Evolutionary conservation across 2,113 vertebrate species (phyloP), one percentile per base, ranked within the genome.

Genomic region (Lagopus leucura): DNA sequence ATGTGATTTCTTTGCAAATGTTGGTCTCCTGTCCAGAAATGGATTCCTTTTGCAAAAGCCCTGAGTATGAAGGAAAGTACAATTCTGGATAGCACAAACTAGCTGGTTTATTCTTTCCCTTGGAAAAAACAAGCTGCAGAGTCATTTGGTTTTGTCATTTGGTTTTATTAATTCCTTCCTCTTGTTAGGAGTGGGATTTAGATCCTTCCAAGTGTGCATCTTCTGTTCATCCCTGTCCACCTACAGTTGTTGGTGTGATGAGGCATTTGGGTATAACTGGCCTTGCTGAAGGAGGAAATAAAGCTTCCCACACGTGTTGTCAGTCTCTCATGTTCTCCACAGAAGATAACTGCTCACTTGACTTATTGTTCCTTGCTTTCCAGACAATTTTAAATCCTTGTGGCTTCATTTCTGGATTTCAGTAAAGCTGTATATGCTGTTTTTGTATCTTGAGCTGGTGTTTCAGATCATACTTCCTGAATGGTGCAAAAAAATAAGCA

Each of bases 241-340:
- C 74, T 82, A 52, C 78, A n/a, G 34, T 16, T 82, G 58, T 11
- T 83, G 72, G 20, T 66, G 50, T 76, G 71, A 71, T 77, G 60
- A 80, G 75, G 28, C 17, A 3, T 71, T 88, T 73, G 93, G 79
- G 60, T 55, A 45, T 11, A n/a, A 64, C 86, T 72, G 32, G 42
- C 13, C 82, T 90, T 38, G 45, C 79, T 52, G 55, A 50, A 71
- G 79, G 55, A 88, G 27, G 43, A 82, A 87, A 86, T 71, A 32
- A 66, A 93, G 47, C 76, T 86, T 95, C 72, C 90, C 94, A 25
- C 72, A 54, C 42, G n/a, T 85, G 92, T 76, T 82, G 75, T 58
- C 85, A 38, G 67, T 82, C 78, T 89, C 78, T 82, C 20, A 4
- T 21, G 40, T 82, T n/a, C 20, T 13, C 54, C 84, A 40, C 13